Conservation (phyloP, 2,888 invertebrate species). For the Lissocephala sabroskyi region DNA sequence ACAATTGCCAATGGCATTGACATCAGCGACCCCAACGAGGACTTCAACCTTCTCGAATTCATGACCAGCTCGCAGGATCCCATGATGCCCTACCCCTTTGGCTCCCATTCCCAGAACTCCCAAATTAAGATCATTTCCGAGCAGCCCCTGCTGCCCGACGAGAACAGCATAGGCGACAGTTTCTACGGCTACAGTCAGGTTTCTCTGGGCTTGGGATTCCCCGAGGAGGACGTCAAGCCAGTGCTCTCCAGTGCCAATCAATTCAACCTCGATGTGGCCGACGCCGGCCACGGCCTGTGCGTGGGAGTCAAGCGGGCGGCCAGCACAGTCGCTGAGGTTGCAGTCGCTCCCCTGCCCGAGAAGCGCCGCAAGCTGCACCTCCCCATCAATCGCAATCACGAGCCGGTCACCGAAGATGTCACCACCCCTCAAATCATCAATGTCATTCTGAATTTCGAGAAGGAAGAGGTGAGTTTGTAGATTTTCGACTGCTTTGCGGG, state of each 20-base stretch:
- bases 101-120: constrained; percentile 24
- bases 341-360: constrained; percentile 22
- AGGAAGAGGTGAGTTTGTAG: too few relatives aligned
- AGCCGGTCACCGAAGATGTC: not conserved
- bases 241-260: constrained; percentile 4
- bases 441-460: too few relatives aligned
- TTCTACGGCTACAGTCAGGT: constrained; percentile 27
- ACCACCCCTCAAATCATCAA: constrained; percentile 4
- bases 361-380: constrained; percentile 45
- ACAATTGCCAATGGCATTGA: constrained; percentile 23
- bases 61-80: constrained; percentile 20
- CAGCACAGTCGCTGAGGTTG: constrained; percentile 10
- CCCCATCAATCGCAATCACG: constrained; percentile 20
- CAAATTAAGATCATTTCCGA: constrained; percentile 30
- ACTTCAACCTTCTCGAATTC: constrained; percentile 13
- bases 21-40: constrained; percentile 10
- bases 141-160: constrained; percentile 28
- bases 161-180: constrained; percentile 25
- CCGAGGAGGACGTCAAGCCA: constrained; percentile 16
- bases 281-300: not conserved
- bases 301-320: constrained; percentile 39
- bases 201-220: constrained; percentile 28
- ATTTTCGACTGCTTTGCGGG: too few relatives aligned
- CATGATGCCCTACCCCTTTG: constrained; percentile 28
- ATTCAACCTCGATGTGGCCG: constrained; percentile 8